These are phyloP conservation scores for Sebastiscus albofasciatus DNA, from an alignment of 2,797 vertebrate genomes.

Conservation along the genomic window DNA sequence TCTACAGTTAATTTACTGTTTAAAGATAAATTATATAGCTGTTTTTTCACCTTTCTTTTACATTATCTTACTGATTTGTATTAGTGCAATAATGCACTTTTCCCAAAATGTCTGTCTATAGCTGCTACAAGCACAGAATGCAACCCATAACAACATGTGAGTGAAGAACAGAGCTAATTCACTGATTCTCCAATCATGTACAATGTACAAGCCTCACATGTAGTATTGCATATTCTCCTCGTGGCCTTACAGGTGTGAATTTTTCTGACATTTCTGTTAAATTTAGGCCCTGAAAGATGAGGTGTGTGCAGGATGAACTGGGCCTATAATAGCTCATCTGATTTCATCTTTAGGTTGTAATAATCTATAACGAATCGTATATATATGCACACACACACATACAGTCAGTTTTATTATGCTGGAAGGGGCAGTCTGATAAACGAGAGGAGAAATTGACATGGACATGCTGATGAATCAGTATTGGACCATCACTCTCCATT, in stretches of 20 bases:
- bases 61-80: too few species aligned
- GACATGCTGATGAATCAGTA: constrained; percentile 77
- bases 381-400: constrained; percentile 4
- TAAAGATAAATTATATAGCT: too few species aligned
- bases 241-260: not conserved
- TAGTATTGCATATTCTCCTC: too few species aligned
- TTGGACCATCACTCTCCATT: constrained; percentile 77
- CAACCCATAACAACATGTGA: too few species aligned
- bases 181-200: too few species aligned
- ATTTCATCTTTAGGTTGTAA: constrained; percentile 47
- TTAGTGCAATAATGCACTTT: too few species aligned
- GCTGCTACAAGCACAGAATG: too few species aligned
- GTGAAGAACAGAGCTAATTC: too few species aligned
- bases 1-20: too few species aligned
- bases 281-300: not conserved
- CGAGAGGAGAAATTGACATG: constrained; percentile 56
- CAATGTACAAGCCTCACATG: too few species aligned
- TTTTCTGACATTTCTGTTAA: not conserved
- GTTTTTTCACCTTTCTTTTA: too few species aligned
- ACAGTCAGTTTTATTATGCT: constrained; percentile 34
- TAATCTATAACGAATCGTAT: constrained; percentile 39
- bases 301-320: not conserved
- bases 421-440: constrained; percentile 65
- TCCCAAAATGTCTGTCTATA: too few species aligned
- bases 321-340: constrained; percentile 13